Percentiles rank a stretch among this genome's conserved stretches.
These are phyloP conservation scores for Harpalus rubripes DNA, from an alignment of 2,888 invertebrate species.

Conservation along the genomic window DNA sequence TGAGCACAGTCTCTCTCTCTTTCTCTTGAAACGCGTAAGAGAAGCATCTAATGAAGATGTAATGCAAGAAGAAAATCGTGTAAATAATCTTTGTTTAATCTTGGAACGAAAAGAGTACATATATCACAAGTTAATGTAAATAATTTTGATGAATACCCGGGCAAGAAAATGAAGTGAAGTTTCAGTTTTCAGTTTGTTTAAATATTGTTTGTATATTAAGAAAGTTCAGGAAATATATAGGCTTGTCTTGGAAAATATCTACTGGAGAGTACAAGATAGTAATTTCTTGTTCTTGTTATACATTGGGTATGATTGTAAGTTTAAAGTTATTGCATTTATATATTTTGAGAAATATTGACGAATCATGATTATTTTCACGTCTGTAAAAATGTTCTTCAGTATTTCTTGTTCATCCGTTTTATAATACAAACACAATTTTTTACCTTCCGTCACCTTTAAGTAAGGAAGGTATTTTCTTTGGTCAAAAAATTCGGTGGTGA, in stretches of 20 bases:
- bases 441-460: too few relatives aligned
- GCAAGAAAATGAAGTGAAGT: neutral
- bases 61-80: constrained; percentile 23
- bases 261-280: too few relatives aligned
- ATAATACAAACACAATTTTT: too few relatives aligned
- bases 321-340: too few relatives aligned
- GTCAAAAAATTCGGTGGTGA: too few relatives aligned
- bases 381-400: too few relatives aligned
- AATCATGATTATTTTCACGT: too few relatives aligned
- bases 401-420: too few relatives aligned
- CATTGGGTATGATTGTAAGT: too few relatives aligned
- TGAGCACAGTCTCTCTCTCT: neutral
- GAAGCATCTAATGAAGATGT: constrained; percentile 11
- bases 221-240: neutral
- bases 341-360: too few relatives aligned
- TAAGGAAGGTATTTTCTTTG: too few relatives aligned
- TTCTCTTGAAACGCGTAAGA: neutral
- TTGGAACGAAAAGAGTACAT: neutral
- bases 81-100: constrained; percentile 43
- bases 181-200: neutral
- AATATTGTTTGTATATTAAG: constrained; percentile 1
- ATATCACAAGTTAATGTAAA: constrained; percentile 2
- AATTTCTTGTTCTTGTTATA: too few relatives aligned
- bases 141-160: neutral
- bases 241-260: neutral